Evolutionary conservation across 2,113 vertebrate genomes (phyloP), one percentile per base, ranked within the genome.

Genomic region (Poeciliopsis retropinna): DNA sequence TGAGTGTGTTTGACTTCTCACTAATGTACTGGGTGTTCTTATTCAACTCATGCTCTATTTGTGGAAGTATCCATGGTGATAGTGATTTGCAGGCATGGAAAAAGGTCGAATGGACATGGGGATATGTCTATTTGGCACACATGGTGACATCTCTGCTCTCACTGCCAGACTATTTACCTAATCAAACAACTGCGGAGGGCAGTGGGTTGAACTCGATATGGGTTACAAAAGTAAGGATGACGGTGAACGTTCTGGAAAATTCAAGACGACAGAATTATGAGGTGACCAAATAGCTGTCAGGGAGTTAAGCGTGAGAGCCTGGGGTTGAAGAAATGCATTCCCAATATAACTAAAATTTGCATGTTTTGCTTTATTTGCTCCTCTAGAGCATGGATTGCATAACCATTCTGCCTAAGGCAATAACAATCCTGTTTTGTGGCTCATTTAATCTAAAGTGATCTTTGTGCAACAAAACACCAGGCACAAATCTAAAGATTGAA

Each of bases 1-100:
- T 54, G 22, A 76, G 60, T 34, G 65, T 37, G 7, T 80, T 66
- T 73, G 76, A 66, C 67, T 47, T 73, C 37, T 75, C 54, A 39
- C 15, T 64, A 78, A 85, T 76, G 83, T 62, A 80, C 78, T 31
- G 62, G 65, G 57, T 78, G 74, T 81, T 76, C 79, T 78, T 64
- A 62, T 85, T 85, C 68, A 80, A 67, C 75, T 64, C 73, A 83
- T 88, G 88, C 76, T 81, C 85, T 88, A 86, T 90, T 87, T 90
- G 67, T 84, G 75, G 80, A 87, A 69, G 92, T 88, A 86, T 87
- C 89, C 90, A 91, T 88, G 87, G 87, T 83, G 87, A 89, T 81
- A 78, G 83, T 88, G 78, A 88, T 83, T 81, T 80, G 65, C 60
- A 83, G 84, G 76, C 84, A 88, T 70, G 70, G 76, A 79, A 86